Conservation (phyloP, 1,140 invertebrate species). For the Bursaphelenchus mucronatus region DNA sequence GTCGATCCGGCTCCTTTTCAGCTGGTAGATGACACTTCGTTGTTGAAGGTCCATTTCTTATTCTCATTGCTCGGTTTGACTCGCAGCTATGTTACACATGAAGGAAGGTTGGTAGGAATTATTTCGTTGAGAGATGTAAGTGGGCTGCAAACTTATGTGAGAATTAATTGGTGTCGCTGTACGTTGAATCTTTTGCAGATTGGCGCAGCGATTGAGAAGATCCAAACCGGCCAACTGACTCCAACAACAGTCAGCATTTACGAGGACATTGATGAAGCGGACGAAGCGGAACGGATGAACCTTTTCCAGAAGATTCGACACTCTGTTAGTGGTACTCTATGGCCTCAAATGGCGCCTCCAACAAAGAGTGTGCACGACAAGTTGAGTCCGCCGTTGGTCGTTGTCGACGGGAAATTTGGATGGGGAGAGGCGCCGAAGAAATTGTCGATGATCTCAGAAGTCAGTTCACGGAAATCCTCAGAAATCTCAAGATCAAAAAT, state of each 20-base stretch:
- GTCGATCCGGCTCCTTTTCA: slow-evolving; percentile 96
- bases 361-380: slow-evolving; percentile 25
- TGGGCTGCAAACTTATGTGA: too few species aligned
- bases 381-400: slow-evolving; percentile 27
- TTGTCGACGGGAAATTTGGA: slow-evolving; percentile 1
- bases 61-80: slow-evolving; percentile 93
- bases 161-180: slow-evolving; percentile 69
- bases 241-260: not conserved
- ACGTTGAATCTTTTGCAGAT: slow-evolving; percentile 25
- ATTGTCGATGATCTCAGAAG: too few species aligned
- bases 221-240: slow-evolving; percentile 37
- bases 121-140: too few species aligned
- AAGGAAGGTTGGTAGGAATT: slow-evolving; percentile 86
- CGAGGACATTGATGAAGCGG: slow-evolving; percentile 3
- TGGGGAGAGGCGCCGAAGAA: too few species aligned
- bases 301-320: not conserved
- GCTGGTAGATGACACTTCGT: slow-evolving; percentile 84
- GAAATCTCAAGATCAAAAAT: too few species aligned
- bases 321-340: not conserved
- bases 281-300: not conserved
- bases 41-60: slow-evolving; percentile 88
- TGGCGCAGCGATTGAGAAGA: slow-evolving; percentile 37
- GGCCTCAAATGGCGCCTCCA: not conserved
- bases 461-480: too few species aligned
- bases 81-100: slow-evolving; percentile 92